Conservation (phyloP, 2,113 vertebrate species). For the zebrafish (Danio rerio) region DNA sequence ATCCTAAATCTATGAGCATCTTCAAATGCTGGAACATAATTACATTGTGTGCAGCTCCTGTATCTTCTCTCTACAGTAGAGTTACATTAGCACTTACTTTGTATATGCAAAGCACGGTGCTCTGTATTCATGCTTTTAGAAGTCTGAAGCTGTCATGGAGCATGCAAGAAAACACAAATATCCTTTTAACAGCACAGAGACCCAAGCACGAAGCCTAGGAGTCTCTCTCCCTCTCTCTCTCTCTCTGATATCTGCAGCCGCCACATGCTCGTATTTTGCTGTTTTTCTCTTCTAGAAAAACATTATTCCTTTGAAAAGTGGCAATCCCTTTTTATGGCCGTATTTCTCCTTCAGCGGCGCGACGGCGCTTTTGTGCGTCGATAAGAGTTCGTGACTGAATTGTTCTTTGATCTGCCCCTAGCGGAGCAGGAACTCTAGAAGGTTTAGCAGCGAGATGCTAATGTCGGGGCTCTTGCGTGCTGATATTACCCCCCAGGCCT, state of each 20-base stretch:
- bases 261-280: constrained; percentile 76
- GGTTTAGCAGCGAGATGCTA: constrained; percentile 72
- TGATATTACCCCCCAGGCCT: constrained; percentile 64
- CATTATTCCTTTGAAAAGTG: constrained; percentile 69
- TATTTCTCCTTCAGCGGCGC: constrained; percentile 64
- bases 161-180: constrained; percentile 54
- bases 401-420: constrained; percentile 76
- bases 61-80: constrained; percentile 18
- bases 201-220: constrained; percentile 44
- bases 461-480: constrained; percentile 68
- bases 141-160: constrained; percentile 59
- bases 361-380: constrained; percentile 70
- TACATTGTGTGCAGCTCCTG: constrained; percentile 30
- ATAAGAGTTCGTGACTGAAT: constrained; percentile 75
- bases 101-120: constrained; percentile 53
- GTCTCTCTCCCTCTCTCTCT: constrained; percentile 4
- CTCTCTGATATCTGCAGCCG: constrained; percentile 74
- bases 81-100: constrained; percentile 32
- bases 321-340: constrained; percentile 73
- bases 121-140: constrained; percentile 41
- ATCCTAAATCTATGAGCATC: constrained; percentile 32
- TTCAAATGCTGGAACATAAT: constrained; percentile 41
- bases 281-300: constrained; percentile 54
- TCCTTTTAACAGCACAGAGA: constrained; percentile 66
- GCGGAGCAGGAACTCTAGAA: constrained; percentile 68